Percentiles rank a stretch among this genome's conserved stretches.
Conservation (phyloP, 2,113 vertebrate genomes). For the Bucco capensis region DNA sequence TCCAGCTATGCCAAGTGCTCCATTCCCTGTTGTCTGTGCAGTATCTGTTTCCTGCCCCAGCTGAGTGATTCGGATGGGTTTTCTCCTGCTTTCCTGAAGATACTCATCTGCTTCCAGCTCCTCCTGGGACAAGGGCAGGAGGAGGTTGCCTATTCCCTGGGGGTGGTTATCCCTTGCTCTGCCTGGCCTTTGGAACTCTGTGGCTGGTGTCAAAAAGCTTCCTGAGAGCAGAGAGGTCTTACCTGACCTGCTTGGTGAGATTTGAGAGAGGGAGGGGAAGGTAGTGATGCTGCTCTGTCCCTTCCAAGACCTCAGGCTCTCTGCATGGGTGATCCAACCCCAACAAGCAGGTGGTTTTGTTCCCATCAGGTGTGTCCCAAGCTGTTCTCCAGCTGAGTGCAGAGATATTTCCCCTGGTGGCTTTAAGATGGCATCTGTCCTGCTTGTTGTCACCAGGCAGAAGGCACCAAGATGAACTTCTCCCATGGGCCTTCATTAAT, state of each 20-base stretch:
- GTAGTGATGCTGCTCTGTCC: too few relatives aligned
- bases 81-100: background rate
- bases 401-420: fast-evolving
- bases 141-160: too few relatives aligned
- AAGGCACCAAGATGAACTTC: background rate
- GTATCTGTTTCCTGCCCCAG: background rate
- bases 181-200: background rate
- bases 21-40: fast-evolving
- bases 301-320: background rate
- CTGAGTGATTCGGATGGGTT: background rate
- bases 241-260: fast-evolving
- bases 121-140: too few relatives aligned
- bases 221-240: background rate
- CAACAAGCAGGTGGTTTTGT: background rate
- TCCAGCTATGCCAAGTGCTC: fast-evolving
- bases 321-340: too few relatives aligned
- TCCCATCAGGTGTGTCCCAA: fast-evolving
- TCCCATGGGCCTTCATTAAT: background rate
- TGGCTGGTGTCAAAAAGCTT: background rate
- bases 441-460: background rate
- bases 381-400: background rate
- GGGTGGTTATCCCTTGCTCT: background rate
- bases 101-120: background rate
- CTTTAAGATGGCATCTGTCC: background rate
- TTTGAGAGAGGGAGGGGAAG: too few relatives aligned